Evolutionary conservation across 2,888 invertebrate species (phyloP), one percentile per base, ranked within the genome.

Genomic region (Scaptomyza flava): DNA sequence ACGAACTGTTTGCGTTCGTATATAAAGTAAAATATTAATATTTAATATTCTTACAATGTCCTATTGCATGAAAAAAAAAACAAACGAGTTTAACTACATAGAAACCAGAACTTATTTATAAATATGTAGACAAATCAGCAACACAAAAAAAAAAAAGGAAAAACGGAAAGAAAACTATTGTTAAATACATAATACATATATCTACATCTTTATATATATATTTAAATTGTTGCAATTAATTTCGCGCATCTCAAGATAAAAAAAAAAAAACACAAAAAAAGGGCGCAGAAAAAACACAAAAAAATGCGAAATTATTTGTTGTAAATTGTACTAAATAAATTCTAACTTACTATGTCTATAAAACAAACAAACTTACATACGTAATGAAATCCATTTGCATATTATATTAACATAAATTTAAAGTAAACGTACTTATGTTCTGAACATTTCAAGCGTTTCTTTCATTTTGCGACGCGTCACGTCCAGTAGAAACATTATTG

Each of bases 41-140:
- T 85, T 85, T 85, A 85, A 85, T 85, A 85, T 85, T 85, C 80
- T 74, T 74, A 58, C 65, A 73, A 72, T 77, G 82, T 85, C 77
- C 79, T 77, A 80, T 62, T 72, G 84, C 85, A 85, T 77, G 85
- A 79, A 6, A 31, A 77, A 60, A 23, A 31, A 31, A 20, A 84
- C 77, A 61, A 52, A 23, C 12, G 59, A 77, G 80, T 79, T 79
- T 67, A 79, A 72, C 77, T 64, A 46, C 38, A 50, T 38, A 23
- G 38, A 59, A 62, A 50, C n/a, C 43, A 62, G 48, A 65, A 72
- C 48, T 27, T 66, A 76, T 69, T 72, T 72, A 68, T 71, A 74
- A 60, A 53, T 27, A 62, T 73, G 57, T 63, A 66, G 27, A 27
- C 27, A 27, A 27, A 27, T 27, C 27, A 27, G 27, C 27, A 42